Conservation (phyloP, 2,888 invertebrate genomes). For the Steinernema carpocapsae region DNA sequence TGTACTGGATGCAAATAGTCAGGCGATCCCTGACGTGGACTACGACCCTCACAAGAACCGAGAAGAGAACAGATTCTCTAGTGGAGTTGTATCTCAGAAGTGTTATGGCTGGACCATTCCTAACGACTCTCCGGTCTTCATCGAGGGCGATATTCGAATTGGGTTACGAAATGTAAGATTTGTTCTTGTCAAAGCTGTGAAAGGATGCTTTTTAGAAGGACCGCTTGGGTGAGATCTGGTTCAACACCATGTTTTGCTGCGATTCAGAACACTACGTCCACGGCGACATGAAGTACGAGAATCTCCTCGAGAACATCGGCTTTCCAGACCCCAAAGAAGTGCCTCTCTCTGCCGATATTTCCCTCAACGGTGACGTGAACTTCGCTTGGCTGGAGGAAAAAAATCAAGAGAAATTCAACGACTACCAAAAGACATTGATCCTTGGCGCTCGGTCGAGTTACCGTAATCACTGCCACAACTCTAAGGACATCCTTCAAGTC, state of each 20-base stretch:
- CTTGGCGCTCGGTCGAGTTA: conserved; percentile 38
- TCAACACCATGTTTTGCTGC: conserved; percentile 91
- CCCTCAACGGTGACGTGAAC: conserved; percentile 4
- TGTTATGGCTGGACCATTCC: conserved; percentile 65
- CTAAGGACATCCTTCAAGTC: neutral
- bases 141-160: conserved; percentile 86
- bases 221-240: conserved; percentile 83
- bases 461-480: conserved; percentile 34
- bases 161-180: neutral
- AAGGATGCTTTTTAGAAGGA: neutral
- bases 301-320: conserved; percentile 37
- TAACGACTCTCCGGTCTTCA: conserved; percentile 54
- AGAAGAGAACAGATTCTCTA: neutral
- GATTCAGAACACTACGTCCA: conserved; percentile 51
- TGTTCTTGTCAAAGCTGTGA: conserved; percentile 75
- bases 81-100: neutral
- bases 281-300: conserved; percentile 61
- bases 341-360: too few relatives aligned
- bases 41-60: conserved; percentile 42
- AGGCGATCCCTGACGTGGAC: conserved; percentile 38
- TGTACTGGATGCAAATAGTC: too few relatives aligned
- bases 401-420: conserved; percentile 55
- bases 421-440: conserved; percentile 56
- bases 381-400: conserved; percentile 52
- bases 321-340: neutral